These are phyloP conservation scores for Altica lythri DNA, from an alignment of 2,888 invertebrate genomes.

Conservation along the genomic window DNA sequence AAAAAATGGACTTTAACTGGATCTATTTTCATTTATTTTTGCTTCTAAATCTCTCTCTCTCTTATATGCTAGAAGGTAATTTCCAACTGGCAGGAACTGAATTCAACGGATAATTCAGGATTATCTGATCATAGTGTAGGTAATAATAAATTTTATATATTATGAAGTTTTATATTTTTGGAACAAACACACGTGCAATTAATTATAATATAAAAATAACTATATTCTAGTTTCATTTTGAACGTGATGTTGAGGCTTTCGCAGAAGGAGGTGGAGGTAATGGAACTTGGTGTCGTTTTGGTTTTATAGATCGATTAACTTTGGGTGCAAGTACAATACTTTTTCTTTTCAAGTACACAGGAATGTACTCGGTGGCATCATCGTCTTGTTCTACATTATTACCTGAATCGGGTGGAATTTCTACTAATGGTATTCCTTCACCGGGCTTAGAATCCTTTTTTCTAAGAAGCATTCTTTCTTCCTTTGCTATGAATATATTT, in stretches of 20 bases:
- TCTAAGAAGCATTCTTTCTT: constrained; percentile 35
- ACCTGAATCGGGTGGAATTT: constrained; percentile 19
- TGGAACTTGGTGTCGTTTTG: constrained; percentile 18
- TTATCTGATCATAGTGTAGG: too few relatives aligned
- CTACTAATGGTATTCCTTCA: constrained; percentile 33
- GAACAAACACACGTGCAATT: too few relatives aligned
- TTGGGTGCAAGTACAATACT: constrained; percentile 34
- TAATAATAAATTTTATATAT: too few relatives aligned
- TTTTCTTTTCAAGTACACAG: constrained; percentile 38
- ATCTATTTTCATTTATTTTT: too few relatives aligned
- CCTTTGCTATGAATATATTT: constrained; percentile 34
- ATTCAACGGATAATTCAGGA: too few relatives aligned
- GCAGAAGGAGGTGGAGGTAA: constrained; percentile 16
- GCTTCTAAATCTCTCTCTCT: too few relatives aligned
- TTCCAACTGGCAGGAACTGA: too few relatives aligned
- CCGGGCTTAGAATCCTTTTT: constrained; percentile 13
- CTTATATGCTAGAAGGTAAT: too few relatives aligned
- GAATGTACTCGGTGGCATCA: constrained; percentile 36
- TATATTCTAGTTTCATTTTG: not conserved
- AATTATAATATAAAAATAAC: not conserved
- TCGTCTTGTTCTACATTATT: constrained; percentile 25
- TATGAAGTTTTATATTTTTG: too few relatives aligned
- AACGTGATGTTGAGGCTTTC: too few relatives aligned
- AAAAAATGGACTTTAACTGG: too few relatives aligned
- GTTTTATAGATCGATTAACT: constrained; percentile 37